Percentiles rank a stretch among this genome's conserved stretches.
Evolutionary conservation across 2,797 vertebrate genomes (phyloP).

Genomic region (Bovichtus variegatus): DNA sequence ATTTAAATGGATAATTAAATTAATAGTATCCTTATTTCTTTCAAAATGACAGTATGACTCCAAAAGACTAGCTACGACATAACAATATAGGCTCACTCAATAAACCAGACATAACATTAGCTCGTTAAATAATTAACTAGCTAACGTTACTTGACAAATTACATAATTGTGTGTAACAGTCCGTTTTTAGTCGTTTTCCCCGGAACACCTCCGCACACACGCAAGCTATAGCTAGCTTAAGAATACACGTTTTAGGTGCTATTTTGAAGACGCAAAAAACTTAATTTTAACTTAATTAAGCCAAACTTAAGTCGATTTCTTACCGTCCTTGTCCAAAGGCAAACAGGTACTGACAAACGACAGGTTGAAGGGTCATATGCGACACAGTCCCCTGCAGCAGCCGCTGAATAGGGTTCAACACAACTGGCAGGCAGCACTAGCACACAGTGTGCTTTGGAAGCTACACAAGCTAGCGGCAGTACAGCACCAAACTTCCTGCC

Average conservation of each 20-base stretch:
- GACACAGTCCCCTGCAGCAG: slow-evolving; percentile 26
- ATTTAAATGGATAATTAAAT: background rate
- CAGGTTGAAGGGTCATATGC: slow-evolving; percentile 22
- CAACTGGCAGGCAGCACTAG: slow-evolving; percentile 53
- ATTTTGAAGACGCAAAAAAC: slow-evolving; percentile 27
- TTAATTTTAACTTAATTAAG: background rate
- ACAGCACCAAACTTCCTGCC: background rate
- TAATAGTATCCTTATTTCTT: accelerated
- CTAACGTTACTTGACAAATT: background rate
- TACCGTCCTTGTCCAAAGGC: slow-evolving; percentile 70
- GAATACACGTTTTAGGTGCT: slow-evolving; percentile 9
- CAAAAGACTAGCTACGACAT: background rate
- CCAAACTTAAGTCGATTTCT: slow-evolving; percentile 11
- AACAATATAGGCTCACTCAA: background rate
- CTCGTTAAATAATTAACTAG: background rate
- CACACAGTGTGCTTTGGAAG: slow-evolving; percentile 47
- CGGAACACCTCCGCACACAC: slow-evolving; percentile 19
- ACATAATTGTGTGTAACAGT: background rate
- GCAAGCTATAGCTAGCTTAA: slow-evolving; percentile 62
- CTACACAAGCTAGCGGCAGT: background rate
- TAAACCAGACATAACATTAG: background rate
- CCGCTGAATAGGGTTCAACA: slow-evolving; percentile 33
- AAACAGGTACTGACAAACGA: slow-evolving; percentile 49
- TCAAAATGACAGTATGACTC: background rate
- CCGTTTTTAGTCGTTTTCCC: background rate